Evolutionary conservation across 1,140 invertebrate genomes (phyloP), one percentile per base, ranked within the genome.

Genomic region (Phenacoccus solenopsis): DNA sequence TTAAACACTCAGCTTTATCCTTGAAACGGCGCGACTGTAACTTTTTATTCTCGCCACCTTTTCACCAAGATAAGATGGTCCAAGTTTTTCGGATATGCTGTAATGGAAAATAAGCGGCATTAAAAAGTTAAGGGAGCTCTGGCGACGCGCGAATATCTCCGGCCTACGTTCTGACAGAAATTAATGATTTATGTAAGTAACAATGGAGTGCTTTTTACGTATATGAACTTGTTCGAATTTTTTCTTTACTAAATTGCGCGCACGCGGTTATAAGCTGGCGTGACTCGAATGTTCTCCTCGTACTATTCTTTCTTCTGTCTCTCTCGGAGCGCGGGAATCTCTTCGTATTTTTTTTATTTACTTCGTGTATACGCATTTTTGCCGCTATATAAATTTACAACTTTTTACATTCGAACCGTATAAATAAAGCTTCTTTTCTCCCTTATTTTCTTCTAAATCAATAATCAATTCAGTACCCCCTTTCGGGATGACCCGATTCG

Each of bases 151-250:
- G 38, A 49, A 49, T 49, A 49, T 49, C 20, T 49, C 38, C 20
- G 20, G 38, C 38, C 38, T 49, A 49, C 38, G 38, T 49, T 16
- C 12, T 49, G 38, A 49, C 38, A 49, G 38, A 49, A 49, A 49
- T 49, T 49, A 49, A 49, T 49, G 38, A 49, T 49, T 49, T 49
- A 49, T 49, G 38, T 49, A 49, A 49, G 38, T 49, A 49, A 49
- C 38, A 49, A 49, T 49, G 20, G 38, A 49, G 20, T 49, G 38
- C 38, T 49, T 49, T 49, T 49, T 49, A 49, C 38, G 38, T 49
- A 49, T 49, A 49, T 49, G 38, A 49, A 49, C 38, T 2, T 10
- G 38, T 49, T 49, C 38, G 5, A 49, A 49, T 49, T 49, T 49
- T 49, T 49, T 2, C 5, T 49, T 49, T 49, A 16, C 38, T n/a